phyloP scores from a whole-genome alignment of 2,113 vertebrate species.

The Ceyx melanurus region DNA sequence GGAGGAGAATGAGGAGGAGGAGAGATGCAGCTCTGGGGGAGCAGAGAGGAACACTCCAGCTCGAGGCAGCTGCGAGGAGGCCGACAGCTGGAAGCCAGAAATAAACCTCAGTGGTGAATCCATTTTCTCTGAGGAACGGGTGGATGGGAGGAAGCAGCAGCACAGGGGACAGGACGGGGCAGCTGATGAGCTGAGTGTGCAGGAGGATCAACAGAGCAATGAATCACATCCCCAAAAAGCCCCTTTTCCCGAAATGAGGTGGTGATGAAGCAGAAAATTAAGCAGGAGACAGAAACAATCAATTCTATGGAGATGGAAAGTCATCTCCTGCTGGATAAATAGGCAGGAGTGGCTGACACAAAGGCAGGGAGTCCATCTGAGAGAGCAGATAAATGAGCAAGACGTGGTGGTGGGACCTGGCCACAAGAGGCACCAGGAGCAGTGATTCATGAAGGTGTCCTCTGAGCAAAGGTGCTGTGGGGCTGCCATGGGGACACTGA shows the following conservation, averaged over 20 bases:
- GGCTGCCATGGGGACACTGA: background rate
- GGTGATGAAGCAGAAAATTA: background rate
- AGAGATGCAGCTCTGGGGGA: background rate
- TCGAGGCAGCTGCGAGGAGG: conserved; percentile 16
- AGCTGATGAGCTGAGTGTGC: background rate
- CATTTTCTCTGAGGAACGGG: background rate
- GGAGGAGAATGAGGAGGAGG: background rate
- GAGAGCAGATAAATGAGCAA: background rate
- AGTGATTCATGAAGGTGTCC: fast-evolving
- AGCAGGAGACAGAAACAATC: background rate
- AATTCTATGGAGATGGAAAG: background rate
- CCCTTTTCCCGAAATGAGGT: conserved; percentile 1
- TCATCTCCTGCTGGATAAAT: background rate
- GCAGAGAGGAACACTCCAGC: background rate
- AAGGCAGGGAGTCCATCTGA: background rate
- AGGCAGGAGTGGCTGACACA: background rate
- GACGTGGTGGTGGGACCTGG: fast-evolving
- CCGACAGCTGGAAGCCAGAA: conserved; percentile 43
- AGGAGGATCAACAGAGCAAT: conserved; percentile 25
- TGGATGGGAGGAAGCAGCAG: background rate
- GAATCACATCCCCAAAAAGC: conserved; percentile 38
- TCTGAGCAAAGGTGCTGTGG: background rate
- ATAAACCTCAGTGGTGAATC: conserved; percentile 3
- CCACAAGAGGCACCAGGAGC: background rate
- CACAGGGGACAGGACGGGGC: background rate